phyloP scores from a whole-genome alignment of 2,797 vertebrate species.

The Pangasius djambal region DNA sequence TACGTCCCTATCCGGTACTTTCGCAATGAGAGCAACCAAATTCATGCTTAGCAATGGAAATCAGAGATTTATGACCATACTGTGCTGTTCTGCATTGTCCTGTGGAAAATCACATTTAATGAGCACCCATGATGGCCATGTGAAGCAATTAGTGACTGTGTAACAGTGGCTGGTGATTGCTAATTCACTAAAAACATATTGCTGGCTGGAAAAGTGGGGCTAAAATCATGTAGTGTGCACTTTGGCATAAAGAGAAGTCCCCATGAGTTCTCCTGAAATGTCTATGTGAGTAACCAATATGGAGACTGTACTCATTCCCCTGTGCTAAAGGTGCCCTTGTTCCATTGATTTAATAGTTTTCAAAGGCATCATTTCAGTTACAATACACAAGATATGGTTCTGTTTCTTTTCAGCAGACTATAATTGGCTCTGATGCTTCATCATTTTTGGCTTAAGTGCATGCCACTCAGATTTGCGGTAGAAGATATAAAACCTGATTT shows the following conservation, averaged over 20 bases:
- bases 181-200: neutral
- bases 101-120: neutral
- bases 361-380: conserved; percentile 29
- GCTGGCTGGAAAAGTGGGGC: neutral
- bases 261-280: neutral
- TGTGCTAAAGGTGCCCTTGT: conserved; percentile 23
- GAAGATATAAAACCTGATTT: neutral
- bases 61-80: neutral
- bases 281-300: neutral
- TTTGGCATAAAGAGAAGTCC: neutral
- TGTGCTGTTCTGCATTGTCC: neutral
- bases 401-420: conserved; percentile 5
- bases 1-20: neutral
- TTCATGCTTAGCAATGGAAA: neutral
- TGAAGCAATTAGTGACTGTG: conserved; percentile 17
- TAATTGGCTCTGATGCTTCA: conserved; percentile 19
- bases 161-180: neutral
- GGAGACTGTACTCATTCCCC: neutral
- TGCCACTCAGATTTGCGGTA: neutral
- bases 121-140: conserved; percentile 5
- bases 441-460: neutral
- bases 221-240: conserved; percentile 8
- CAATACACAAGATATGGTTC: conserved; percentile 17
- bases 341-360: conserved; percentile 28
- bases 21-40: neutral